Evolutionary conservation across 2,888 invertebrate genomes (phyloP).

Genomic region (Apotomis betuletana): DNA sequence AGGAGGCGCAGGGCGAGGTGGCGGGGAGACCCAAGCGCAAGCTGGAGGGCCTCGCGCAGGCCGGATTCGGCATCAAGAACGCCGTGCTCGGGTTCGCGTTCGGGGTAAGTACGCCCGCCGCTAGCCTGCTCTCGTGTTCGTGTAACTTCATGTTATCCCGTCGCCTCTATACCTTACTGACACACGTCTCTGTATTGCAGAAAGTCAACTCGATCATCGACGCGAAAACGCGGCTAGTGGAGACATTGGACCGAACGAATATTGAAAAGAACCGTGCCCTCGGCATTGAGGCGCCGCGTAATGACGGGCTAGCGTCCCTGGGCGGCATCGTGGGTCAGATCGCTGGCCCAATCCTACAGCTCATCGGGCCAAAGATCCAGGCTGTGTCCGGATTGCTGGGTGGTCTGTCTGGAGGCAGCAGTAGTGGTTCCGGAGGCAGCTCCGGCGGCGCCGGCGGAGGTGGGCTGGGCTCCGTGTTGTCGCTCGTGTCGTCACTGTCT

Average conservation of each 20-base stretch:
- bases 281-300: constrained; percentile 87
- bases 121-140: constrained; percentile 1
- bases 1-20: constrained; percentile 73
- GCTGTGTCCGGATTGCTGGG: constrained; percentile 81
- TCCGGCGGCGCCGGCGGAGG: constrained; percentile 76
- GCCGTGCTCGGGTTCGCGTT: constrained; percentile 92
- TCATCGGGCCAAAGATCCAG: constrained; percentile 87
- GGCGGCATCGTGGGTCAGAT: constrained; percentile 87
- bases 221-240: constrained; percentile 88
- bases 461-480: constrained; percentile 76
- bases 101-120: constrained; percentile 85
- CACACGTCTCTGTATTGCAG: constrained; percentile 75
- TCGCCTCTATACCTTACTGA: constrained; percentile 4
- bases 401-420: constrained; percentile 67
- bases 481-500: constrained; percentile 76
- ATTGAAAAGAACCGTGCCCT: constrained; percentile 90
- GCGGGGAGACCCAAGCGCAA: constrained; percentile 88
- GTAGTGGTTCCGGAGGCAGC: constrained; percentile 77
- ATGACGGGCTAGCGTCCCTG: constrained; percentile 84
- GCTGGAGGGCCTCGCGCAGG: constrained; percentile 85
- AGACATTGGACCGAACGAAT: constrained; percentile 88
- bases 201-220: constrained; percentile 93
- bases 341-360: constrained; percentile 87
- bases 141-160: constrained; percentile 8
- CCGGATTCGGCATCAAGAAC: constrained; percentile 89